Evolutionary conservation across 1,140 invertebrate species (phyloP), one percentile per base, ranked within the genome.

Genomic region (Philopotamus ludificatus): DNA sequence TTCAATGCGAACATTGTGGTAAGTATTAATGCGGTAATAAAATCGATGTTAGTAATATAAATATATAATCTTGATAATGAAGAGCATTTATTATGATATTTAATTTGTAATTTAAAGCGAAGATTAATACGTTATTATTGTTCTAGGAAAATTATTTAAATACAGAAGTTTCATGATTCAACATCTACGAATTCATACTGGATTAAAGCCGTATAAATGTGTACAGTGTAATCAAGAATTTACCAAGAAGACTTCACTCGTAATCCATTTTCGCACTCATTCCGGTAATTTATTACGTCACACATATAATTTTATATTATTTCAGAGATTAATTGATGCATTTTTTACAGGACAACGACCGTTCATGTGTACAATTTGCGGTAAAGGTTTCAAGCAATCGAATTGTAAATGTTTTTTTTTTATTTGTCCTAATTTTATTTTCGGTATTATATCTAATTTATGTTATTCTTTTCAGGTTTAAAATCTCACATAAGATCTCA

Each of bases 1-100:
- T 67, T 34, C 68, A 70, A 47, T 70, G 68, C 62, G 65, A 70
- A 65, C 41, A 67, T 8, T 70, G 68, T 39, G 68, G 68, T 70
- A 28, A 21, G 64, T 63, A 50, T 49, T 44, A 10, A 59, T 21
- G 16, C 49, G n/a, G n/a, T n/a, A n/a, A n/a, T n/a, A n/a, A n/a
- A n/a, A n/a, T n/a, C n/a, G n/a, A n/a, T n/a, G n/a, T n/a, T n/a
- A n/a, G n/a, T n/a, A n/a, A n/a, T n/a, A n/a, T n/a, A n/a, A n/a
- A n/a, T n/a, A n/a, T n/a, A n/a, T n/a, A n/a, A n/a, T n/a, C n/a
- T n/a, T n/a, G n/a, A n/a, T n/a, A n/a, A n/a, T n/a, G n/a, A n/a
- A n/a, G n/a, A n/a, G n/a, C n/a, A n/a, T 25, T n/a, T 50, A 23
- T 61, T 49, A 18, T 7, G 16, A 49, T 22, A n/a, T 44, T 44